phyloP scores from a whole-genome alignment of 2,888 invertebrate species.

The Eristalis intricaria region DNA sequence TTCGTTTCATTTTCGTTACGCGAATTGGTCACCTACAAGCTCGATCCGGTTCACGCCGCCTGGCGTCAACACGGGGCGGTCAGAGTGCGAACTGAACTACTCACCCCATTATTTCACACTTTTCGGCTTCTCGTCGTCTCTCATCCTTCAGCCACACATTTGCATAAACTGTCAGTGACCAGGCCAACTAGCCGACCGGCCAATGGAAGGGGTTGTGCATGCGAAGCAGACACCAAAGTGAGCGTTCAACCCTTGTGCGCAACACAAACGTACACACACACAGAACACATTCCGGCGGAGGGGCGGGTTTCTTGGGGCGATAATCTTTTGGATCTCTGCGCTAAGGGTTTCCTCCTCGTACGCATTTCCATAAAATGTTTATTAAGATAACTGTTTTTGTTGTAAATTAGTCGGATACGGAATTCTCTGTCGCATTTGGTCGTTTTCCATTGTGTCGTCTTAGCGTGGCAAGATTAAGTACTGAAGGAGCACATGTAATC shows the following conservation, averaged over 20 bases:
- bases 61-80: conserved; percentile 66
- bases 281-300: conserved; percentile 41
- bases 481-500: conserved; percentile 68
- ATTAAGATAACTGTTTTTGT: conserved; percentile 77
- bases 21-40: conserved; percentile 29
- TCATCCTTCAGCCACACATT: conserved; percentile 15
- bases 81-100: conserved; percentile 24
- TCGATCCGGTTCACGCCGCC: background rate
- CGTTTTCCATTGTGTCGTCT: conserved; percentile 50
- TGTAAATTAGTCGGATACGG: conserved; percentile 73
- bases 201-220: conserved; percentile 3
- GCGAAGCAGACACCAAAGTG: background rate
- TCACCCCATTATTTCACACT: conserved; percentile 7
- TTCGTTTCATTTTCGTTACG: conserved; percentile 10
- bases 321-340: conserved; percentile 67
- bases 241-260: conserved; percentile 25
- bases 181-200: conserved; percentile 20
- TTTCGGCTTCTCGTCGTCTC: conserved; percentile 5
- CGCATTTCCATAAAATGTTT: conserved; percentile 77
- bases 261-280: background rate
- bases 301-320: conserved; percentile 68
- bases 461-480: conserved; percentile 68
- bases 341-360: conserved; percentile 30
- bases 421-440: conserved; percentile 45
- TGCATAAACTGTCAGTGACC: conserved; percentile 67